Base-by-base conservation (phyloP, 2,113 vertebrate genomes). In the Numenius arquata region DNA sequence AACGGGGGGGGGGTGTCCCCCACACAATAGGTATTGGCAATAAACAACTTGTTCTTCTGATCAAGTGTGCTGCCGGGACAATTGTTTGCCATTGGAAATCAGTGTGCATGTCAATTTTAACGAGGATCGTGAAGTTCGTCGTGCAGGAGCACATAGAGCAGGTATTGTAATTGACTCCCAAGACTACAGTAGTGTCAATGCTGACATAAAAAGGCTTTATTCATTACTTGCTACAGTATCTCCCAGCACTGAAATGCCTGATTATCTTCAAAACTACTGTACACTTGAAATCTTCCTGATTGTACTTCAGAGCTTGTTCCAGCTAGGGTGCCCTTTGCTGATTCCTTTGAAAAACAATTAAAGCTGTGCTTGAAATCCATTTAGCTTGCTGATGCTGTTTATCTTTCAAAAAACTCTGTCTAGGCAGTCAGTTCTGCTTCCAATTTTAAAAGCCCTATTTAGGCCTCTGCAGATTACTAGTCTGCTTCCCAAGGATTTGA, bases 311-410 rank as follows among this genome's bases (percentile, higher is more conserved):
- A 88, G 71, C 61, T 93, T 82, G 45, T 75, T 91, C 76, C 58
- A 86, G 59, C 67, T 66, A 88, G 84, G 55, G 53, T 90, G 75
- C 78, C 93, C 93, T 94, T 97, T 75, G 77, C 72, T 58, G 81
- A 79, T 77, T 93, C 32, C 22, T 95, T 90, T 92, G 88, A 67
- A 73, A 95, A 86, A 95, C 82, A 92, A 92, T 95, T 96, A 95
- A 97, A 88, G 58, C 70, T 78, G 62, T 85, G 71, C 87, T 93
- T 94, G 89, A 96, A 94, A 95, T 88, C 77, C 72, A 81, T 83
- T 96, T 94, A 90, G 88, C 55, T 52, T 86, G 72, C 93, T 92
- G 80, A 90, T 40, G 45, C 80, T 95, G 70, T 93, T 96, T 94
- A 85, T 94, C 82, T 92, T 90, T 90, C 85, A 90, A 43, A 96